Evolutionary conservation across 2,797 vertebrate genomes (phyloP).

Genomic region (Luscinia megarhynchos): DNA sequence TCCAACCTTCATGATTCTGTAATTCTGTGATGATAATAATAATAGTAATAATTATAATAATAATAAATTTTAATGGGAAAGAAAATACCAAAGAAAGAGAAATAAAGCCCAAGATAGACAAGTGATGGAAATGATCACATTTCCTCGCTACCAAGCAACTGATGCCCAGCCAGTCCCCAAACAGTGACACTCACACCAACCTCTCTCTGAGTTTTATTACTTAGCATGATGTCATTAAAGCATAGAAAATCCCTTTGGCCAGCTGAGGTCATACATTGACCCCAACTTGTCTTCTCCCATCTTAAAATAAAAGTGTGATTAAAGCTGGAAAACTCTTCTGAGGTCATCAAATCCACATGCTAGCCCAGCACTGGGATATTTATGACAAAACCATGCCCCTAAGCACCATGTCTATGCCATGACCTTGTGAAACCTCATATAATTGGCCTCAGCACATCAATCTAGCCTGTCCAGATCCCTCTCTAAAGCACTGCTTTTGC

Average conservation of each 20-base stretch:
- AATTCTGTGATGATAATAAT: background rate
- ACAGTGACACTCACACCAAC: fast-evolving
- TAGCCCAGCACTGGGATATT: background rate
- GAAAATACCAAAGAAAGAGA: background rate
- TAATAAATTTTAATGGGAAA: background rate
- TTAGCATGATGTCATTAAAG: background rate
- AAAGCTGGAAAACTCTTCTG: background rate
- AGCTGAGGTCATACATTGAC: too few relatives aligned
- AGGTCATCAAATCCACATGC: background rate
- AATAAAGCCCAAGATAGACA: background rate
- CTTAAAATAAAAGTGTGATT: background rate
- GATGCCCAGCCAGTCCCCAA: background rate
- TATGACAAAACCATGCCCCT: background rate
- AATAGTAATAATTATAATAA: background rate
- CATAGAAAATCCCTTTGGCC: background rate
- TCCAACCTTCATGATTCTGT: background rate
- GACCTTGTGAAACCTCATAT: background rate
- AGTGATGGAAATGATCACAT: background rate
- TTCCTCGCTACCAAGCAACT: fast-evolving
- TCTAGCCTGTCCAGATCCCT: background rate
- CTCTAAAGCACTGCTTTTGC: background rate
- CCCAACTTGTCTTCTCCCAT: background rate
- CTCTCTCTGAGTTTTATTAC: background rate
- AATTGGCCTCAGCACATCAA: background rate
- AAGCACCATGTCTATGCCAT: background rate